Base-by-base conservation (phyloP, 2,888 invertebrate species). In the Scelioninae gen. 2 region DNA sequence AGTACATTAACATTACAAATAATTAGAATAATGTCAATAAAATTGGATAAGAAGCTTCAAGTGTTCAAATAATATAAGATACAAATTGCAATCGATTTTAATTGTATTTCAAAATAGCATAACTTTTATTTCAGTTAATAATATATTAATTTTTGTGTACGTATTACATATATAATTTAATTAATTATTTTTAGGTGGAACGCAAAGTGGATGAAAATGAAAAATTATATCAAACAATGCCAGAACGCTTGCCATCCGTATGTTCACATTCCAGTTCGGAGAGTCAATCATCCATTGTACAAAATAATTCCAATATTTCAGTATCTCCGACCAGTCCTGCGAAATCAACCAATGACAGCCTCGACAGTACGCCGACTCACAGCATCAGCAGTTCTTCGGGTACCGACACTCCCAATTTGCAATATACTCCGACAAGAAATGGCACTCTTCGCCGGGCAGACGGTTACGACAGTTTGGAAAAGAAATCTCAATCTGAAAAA, bases 211-310 rank as follows among this genome's bases (percentile, higher is more conserved):
- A 90, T 73, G 90, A 91, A 45, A 87, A 89, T 57, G 90, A 91
- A 45, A 92, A 92, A 81, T 84, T 90, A 25, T 92, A 92, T 83
- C 91, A 91, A 86, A 93, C 92, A 13, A 91, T 93, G 91, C 92
- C 92, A 0, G 87, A 89, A 52, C 89, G 89, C 71, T 86, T 91
- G 46, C 88, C 90, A 9, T 90, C 90, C 9, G 89, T 89, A 79
- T 85, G 86, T 55, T 87, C 87, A 76, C 84, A 84, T 77, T 87
- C 87, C 70, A 87, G 82, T 76, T 70, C 57, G 15, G 83, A 82
- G 3, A 78, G 77, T 10, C 69, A 80, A 45, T 75, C 80, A 6
- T 69, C 76, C 18, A 77, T 79, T 0, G 60, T 57, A 13, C 81
- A 82, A 13, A 81, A 81, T 6, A 83, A 79, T 61, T 58, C 78